Evolutionary conservation across 2,797 vertebrate genomes (phyloP), one percentile per base, ranked within the genome.

Genomic region (Rhyacichthys aspro): DNA sequence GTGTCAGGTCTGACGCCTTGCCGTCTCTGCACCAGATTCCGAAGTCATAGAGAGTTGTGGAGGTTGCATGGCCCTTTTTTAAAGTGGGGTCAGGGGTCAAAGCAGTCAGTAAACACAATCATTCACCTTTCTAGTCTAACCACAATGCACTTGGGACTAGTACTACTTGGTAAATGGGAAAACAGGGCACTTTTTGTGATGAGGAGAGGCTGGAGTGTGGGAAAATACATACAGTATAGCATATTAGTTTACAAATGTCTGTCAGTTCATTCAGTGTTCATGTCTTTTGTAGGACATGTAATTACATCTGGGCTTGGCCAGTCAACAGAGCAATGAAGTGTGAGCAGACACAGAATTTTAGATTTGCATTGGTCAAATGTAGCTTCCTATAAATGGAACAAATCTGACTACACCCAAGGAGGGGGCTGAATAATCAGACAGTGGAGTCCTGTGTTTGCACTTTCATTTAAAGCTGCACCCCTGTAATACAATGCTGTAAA

Each of bases 21-120:
- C 74, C 87, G 65, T 87, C 90, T 87, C 79, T 17, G 41, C 83
- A 88, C 82, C 84, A 91, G 90, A 91, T 91, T 91, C 90, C 88
- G 88, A 68, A 65, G 67, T 79, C 63, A 61, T 44, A 73, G 62
- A 74, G 59, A 67, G 62, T 60, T 38, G 74, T 58, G 72, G 70
- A 84, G 84, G 78, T 88, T 79, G 74, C 58, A 71, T 67, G 63
- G 79, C 79, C 76, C 58, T 63, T 52, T 84, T 91, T 88, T 72
- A 88, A 88, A 88, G 86, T 52, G 8, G 70, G 86, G 86, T 89
- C 85, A 86, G 70, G 71, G 82, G 89, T 91, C 84, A 85, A 63
- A 71, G 70, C 70, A 82, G 82, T 87, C 62, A 53, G 84, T 81
- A 85, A 90, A 91, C 80, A 78, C 72, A 58, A 63, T 73, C 63